Evolutionary conservation across 1,140 invertebrate species (phyloP).

Genomic region (Drosophila parabipectinata): DNA sequence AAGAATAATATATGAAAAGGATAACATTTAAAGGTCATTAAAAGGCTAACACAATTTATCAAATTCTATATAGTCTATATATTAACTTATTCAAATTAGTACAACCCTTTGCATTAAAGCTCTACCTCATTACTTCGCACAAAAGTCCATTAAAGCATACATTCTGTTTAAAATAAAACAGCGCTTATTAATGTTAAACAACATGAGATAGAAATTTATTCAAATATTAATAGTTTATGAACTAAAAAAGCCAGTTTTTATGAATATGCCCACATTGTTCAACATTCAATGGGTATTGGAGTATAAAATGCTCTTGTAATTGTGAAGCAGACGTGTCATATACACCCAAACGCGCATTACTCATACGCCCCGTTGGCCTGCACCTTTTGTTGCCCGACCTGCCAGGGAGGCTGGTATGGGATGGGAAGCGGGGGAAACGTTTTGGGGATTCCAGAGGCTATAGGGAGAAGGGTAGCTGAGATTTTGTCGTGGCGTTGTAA

Average conservation of each 20-base stretch:
- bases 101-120: too few relatives aligned
- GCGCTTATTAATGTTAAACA: not conserved
- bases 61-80: too few relatives aligned
- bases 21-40: too few relatives aligned
- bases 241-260: not conserved
- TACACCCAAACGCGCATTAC: constrained; percentile 37
- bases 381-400: constrained; percentile 28
- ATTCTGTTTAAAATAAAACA: too few relatives aligned
- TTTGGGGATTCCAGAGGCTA: not conserved
- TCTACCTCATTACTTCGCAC: too few relatives aligned
- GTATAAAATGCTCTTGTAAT: constrained; percentile 44
- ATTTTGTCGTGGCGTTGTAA: constrained; percentile 53
- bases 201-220: not conserved
- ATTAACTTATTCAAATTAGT: too few relatives aligned
- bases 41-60: too few relatives aligned
- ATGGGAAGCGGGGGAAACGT: not conserved
- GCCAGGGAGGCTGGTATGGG: not conserved
- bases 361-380: constrained; percentile 40
- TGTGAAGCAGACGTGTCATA: constrained; percentile 31
- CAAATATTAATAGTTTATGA: not conserved
- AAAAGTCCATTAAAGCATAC: too few relatives aligned
- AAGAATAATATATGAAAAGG: not conserved
- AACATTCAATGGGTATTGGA: constrained; percentile 26
- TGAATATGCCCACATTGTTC: not conserved
- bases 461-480: constrained; percentile 30